Conservation (phyloP, 2,797 vertebrate species). For the Mus spretus region DNA sequence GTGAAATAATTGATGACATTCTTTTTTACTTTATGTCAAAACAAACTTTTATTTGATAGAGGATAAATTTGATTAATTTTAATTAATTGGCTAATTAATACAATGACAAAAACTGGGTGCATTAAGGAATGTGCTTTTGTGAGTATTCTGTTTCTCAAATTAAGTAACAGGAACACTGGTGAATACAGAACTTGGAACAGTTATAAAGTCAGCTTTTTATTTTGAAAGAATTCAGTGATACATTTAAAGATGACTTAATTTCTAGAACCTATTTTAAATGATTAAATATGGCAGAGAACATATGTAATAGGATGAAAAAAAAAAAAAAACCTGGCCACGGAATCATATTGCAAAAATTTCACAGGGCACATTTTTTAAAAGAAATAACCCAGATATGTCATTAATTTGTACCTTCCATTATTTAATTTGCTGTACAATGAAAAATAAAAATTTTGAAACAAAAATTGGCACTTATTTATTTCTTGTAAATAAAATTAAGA, state of each 20-base stretch:
- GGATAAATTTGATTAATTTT: not conserved
- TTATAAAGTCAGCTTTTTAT: not conserved
- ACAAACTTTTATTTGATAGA: not conserved
- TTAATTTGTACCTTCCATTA: not conserved
- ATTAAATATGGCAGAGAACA: not conserved
- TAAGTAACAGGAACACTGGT: not conserved
- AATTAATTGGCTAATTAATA: not conserved
- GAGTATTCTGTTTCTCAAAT: not conserved
- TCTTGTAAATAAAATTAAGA: slow-evolving; percentile 63
- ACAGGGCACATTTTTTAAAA: not conserved
- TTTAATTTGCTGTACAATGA: slow-evolving; percentile 28
- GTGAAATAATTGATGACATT: not conserved
- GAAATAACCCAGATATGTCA: slow-evolving; percentile 1
- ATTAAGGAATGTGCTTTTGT: not conserved
- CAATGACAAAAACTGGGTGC: not conserved
- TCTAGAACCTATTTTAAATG: slow-evolving; percentile 14
- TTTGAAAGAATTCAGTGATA: not conserved
- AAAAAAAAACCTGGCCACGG: not conserved
- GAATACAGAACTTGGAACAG: not conserved
- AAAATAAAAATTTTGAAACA: slow-evolving; percentile 12
- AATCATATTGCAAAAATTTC: not conserved
- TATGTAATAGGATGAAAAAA: not conserved
- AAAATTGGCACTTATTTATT: not conserved
- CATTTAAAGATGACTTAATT: not conserved
- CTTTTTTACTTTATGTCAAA: not conserved